Evolutionary conservation across 1,140 invertebrate genomes (phyloP).

Genomic region (Gryllus bimaculatus): DNA sequence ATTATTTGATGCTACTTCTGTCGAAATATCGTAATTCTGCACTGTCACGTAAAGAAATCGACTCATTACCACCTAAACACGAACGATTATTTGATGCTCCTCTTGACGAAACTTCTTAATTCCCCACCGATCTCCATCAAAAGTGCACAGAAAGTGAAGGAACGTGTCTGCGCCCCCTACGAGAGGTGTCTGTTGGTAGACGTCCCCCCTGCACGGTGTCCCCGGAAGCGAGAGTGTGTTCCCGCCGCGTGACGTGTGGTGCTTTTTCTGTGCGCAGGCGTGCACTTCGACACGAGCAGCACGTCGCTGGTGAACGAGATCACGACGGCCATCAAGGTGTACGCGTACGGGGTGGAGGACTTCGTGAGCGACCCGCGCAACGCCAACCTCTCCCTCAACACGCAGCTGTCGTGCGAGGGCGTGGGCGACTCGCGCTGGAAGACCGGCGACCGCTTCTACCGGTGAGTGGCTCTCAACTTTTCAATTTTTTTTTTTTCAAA

Average conservation of each 20-base stretch:
- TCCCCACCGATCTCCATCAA: no score
- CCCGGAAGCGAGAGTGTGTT: no score
- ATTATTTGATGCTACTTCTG: no score
- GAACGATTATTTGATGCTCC: no score
- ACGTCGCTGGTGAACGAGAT: conserved; percentile 73
- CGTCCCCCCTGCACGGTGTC: no score
- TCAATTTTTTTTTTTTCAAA: neutral
- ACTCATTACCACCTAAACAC: no score
- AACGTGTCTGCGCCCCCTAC: no score
- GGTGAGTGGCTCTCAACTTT: conserved; percentile 38
- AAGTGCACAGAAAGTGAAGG: no score
- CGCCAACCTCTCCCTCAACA: conserved; percentile 59
- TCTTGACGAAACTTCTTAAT: no score
- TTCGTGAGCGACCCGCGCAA: conserved; percentile 61
- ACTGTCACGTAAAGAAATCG: no score
- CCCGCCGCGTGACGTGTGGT: neutral
- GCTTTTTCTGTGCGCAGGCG: conserved; percentile 45
- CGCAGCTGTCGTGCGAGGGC: conserved; percentile 70
- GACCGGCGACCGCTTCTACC: conserved; percentile 59
- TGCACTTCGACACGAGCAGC: conserved; percentile 83
- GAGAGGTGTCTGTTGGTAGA: no score
- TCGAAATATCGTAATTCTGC: no score
- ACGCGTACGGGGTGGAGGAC: conserved; percentile 80
- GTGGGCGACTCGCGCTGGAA: conserved; percentile 60
- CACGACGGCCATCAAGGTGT: conserved; percentile 80